Evolutionary conservation across 2,797 vertebrate genomes (phyloP).

Genomic region (Chromis chromis): DNA sequence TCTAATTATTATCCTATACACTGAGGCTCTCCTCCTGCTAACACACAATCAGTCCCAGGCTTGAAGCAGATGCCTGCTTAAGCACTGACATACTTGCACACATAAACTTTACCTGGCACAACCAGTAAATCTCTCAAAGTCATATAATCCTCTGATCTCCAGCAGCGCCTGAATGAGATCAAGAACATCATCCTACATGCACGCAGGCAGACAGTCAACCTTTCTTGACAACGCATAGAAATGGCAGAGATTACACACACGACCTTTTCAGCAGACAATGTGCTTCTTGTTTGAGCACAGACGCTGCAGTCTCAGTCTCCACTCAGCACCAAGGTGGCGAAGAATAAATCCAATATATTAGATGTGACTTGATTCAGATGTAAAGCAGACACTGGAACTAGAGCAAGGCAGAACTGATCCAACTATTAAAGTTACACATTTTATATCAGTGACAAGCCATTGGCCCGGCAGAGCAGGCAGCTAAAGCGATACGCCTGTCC

Average conservation of each 20-base stretch:
- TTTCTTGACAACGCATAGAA: constrained; percentile 14
- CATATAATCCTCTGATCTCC: constrained; percentile 42
- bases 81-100: neutral
- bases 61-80: constrained; percentile 26
- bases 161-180: constrained; percentile 56
- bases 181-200: constrained; percentile 29
- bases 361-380: constrained; percentile 58
- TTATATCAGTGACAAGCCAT: constrained; percentile 50
- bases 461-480: constrained; percentile 44
- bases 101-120: constrained; percentile 53
- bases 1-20: constrained; percentile 47
- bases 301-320: constrained; percentile 5
- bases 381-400: constrained; percentile 46
- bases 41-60: constrained; percentile 51
- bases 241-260: constrained; percentile 8
- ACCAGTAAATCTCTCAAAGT: constrained; percentile 41
- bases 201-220: constrained; percentile 24
- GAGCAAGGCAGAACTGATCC: constrained; percentile 42
- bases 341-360: constrained; percentile 44
- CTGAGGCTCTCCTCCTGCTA: constrained; percentile 11
- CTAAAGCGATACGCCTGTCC: constrained; percentile 13
- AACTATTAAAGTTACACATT: constrained; percentile 53
- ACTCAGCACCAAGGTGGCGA: constrained; percentile 28
- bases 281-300: constrained; percentile 46
- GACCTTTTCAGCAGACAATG: constrained; percentile 40